Percentiles rank a stretch among this genome's conserved stretches.
These are phyloP conservation scores for Ochropleura leucogaster DNA, from an alignment of 2,888 invertebrate genomes.

Conservation along the genomic window DNA sequence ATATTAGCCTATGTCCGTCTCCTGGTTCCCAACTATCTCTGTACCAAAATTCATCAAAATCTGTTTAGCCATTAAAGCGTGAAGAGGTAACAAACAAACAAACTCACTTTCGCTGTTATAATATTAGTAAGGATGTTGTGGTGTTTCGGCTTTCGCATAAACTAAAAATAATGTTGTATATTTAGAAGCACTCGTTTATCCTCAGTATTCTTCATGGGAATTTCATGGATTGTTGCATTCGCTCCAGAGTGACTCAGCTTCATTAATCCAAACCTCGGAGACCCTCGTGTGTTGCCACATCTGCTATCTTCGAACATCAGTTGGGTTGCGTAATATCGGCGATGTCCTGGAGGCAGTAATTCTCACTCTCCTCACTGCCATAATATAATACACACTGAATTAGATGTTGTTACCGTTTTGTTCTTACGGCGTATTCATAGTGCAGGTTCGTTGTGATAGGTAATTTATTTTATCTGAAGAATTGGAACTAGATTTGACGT, in stretches of 20 bases:
- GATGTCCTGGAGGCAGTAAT: constrained; percentile 84
- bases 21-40: too few relatives aligned
- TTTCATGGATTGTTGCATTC: not conserved
- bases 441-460: constrained; percentile 10
- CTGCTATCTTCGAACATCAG: constrained; percentile 45
- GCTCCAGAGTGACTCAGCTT: not conserved
- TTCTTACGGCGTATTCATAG: constrained; percentile 76
- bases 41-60: too few relatives aligned
- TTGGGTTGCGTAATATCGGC: constrained; percentile 76
- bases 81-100: too few relatives aligned
- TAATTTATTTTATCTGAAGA: constrained; percentile 17
- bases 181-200: not conserved
- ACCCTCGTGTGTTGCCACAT: constrained; percentile 27
- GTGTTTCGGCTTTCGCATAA: too few relatives aligned
- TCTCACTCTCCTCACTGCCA: constrained; percentile 82
- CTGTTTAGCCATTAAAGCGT: too few relatives aligned
- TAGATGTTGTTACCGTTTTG: constrained; percentile 76
- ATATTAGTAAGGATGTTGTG: too few relatives aligned
- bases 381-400: constrained; percentile 78
- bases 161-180: too few relatives aligned
- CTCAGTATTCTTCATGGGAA: not conserved
- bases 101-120: too few relatives aligned
- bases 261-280: constrained; percentile 1
- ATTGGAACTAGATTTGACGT: not conserved
- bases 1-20: too few relatives aligned